Evolutionary conservation across 2,113 vertebrate genomes (phyloP).

Genomic region (Oncorhynchus masou): DNA sequence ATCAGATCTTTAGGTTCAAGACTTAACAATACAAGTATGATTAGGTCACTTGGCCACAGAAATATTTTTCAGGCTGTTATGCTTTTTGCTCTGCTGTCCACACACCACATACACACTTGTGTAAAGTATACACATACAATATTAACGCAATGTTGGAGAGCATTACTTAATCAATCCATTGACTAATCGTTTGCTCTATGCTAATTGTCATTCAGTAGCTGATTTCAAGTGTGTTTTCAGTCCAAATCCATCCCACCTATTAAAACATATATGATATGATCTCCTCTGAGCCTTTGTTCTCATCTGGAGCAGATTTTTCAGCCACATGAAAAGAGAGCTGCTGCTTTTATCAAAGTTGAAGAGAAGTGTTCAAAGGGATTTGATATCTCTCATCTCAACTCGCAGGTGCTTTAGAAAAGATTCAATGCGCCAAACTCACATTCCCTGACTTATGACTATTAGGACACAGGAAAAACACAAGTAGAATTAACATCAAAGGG

Average conservation of each 20-base stretch:
- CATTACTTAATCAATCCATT: not conserved
- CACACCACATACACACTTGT: not conserved
- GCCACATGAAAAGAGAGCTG: conserved; percentile 14
- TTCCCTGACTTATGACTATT: not conserved
- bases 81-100: not conserved
- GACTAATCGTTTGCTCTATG: not conserved
- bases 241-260: not conserved
- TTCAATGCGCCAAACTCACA: not conserved
- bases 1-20: not conserved
- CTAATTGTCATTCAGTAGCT: not conserved
- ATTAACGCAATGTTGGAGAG: not conserved
- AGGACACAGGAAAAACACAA: not conserved
- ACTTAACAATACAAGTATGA: not conserved
- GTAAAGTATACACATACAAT: not conserved
- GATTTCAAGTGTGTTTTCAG: not conserved
- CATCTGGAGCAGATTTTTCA: conserved; percentile 13
- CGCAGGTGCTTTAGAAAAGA: conserved; percentile 3
- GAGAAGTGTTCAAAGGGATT: conserved; percentile 25
- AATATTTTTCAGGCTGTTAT: too few relatives aligned
- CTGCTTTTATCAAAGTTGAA: conserved; percentile 27
- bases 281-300: conserved; percentile 21
- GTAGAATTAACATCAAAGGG: not conserved
- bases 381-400: conserved; percentile 11
- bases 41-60: too few relatives aligned
- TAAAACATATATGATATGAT: not conserved